Evolutionary conservation across 2,797 vertebrate genomes (phyloP).

Genomic region (Sebastes baramenuke): DNA sequence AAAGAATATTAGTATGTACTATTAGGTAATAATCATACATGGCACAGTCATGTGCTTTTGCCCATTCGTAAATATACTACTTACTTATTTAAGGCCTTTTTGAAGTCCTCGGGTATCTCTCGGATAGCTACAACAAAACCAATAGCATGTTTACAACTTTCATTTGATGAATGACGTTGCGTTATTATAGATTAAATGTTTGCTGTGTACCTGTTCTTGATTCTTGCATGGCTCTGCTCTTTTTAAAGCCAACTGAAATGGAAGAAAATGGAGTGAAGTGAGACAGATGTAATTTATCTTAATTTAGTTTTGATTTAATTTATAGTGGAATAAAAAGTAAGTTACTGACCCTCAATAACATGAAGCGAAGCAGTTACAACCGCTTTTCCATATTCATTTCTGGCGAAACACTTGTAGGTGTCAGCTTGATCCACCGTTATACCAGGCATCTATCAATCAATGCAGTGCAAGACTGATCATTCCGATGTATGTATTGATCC

Average conservation of each 20-base stretch:
- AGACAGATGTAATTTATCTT: background rate
- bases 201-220: conserved; percentile 73
- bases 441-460: conserved; percentile 82
- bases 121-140: conserved; percentile 77
- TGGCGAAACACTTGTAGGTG: conserved; percentile 86
- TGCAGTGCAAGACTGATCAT: background rate
- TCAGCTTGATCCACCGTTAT: conserved; percentile 82
- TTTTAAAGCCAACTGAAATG: conserved; percentile 89
- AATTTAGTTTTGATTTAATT: background rate
- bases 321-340: background rate
- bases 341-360: conserved; percentile 86
- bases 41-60: background rate
- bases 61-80: background rate
- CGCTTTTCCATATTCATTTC: conserved; percentile 88
- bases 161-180: background rate
- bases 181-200: background rate
- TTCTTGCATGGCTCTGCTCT: conserved; percentile 80
- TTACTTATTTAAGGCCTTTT: conserved; percentile 81
- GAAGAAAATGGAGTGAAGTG: conserved; percentile 3
- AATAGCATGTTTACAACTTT: background rate
- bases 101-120: conserved; percentile 83
- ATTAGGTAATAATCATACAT: background rate
- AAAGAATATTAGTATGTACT: background rate
- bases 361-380: conserved; percentile 84
- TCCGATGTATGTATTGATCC: background rate